A percentile compares a stretch with the other conserved stretches of the same genome.
These are phyloP conservation scores for Craterocephalus amniculus DNA, from an alignment of 2,797 vertebrate genomes.

Conservation along the genomic window DNA sequence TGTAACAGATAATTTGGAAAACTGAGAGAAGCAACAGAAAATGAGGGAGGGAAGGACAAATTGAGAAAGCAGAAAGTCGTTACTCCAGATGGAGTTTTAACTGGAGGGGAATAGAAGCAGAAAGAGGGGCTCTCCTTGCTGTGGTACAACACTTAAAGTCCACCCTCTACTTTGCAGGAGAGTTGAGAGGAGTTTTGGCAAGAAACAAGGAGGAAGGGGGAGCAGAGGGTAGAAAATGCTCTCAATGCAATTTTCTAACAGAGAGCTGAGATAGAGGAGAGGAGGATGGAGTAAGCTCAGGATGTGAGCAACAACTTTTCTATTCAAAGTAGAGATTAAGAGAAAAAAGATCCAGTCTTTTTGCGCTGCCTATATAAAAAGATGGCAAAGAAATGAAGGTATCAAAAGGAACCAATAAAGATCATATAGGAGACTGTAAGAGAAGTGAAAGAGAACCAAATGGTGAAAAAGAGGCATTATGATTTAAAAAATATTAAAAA, in stretches of 20 bases:
- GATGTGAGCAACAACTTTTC: constrained; percentile 9
- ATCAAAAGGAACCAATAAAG: constrained; percentile 4
- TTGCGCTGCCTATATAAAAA: neutral
- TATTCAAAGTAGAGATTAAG: constrained; percentile 36
- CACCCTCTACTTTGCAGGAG: constrained; percentile 42
- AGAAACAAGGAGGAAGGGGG: neutral
- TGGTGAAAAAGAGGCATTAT: neutral
- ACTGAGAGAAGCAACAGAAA: constrained; percentile 25
- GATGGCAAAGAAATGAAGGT: constrained; percentile 13
- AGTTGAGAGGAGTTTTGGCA: constrained; percentile 48
- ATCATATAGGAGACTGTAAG: neutral
- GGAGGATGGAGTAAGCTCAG: constrained; percentile 22
- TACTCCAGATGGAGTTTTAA: constrained; percentile 57
- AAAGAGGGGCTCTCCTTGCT: constrained; percentile 42
- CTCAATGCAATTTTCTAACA: constrained; percentile 28
- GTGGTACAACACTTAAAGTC: constrained; percentile 52
- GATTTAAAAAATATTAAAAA: neutral
- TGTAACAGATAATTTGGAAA: constrained; percentile 56
- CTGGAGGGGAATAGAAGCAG: constrained; percentile 23
- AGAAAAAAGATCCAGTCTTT: constrained; percentile 78
- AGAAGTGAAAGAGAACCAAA: constrained; percentile 18
- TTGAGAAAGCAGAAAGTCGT: constrained; percentile 56
- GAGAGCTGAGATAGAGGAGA: constrained; percentile 8
- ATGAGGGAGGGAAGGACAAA: constrained; percentile 42
- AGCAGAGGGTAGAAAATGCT: constrained; percentile 15